Conservation (phyloP, 2,113 vertebrate species). For the Chamaetylas fuelleborni region DNA sequence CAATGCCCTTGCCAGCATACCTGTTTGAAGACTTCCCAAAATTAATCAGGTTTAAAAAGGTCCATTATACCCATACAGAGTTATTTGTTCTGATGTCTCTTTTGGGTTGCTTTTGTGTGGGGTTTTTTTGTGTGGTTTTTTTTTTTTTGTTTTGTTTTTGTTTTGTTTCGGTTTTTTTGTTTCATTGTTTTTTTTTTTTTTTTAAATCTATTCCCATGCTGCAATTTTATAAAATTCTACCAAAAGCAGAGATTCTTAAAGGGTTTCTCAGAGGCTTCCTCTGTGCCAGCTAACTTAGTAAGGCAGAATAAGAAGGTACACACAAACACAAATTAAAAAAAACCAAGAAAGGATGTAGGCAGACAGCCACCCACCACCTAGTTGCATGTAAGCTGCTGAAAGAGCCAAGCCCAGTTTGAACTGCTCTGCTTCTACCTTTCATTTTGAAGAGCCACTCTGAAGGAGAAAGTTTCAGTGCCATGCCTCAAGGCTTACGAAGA, state of each 20-base stretch:
- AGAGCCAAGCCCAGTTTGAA: not conserved
- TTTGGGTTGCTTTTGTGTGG: not conserved
- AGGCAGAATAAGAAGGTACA: conserved; percentile 33
- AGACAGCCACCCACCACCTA: not conserved
- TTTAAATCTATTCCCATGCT: not conserved
- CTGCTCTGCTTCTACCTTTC: not conserved
- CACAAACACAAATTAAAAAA: not conserved
- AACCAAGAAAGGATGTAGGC: not conserved
- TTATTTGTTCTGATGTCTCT: not conserved
- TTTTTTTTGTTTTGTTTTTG: too few relatives aligned
- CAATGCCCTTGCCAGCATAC: not conserved
- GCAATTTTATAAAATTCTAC: not conserved
- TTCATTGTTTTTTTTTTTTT: not conserved
- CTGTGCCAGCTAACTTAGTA: conserved; percentile 40
- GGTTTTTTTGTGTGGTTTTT: too few relatives aligned
- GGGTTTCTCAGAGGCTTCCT: conserved; percentile 36
- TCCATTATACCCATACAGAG: not conserved
- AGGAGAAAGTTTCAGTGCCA: accelerated
- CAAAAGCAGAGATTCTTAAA: not conserved
- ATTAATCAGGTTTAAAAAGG: not conserved
- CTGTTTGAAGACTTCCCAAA: not conserved
- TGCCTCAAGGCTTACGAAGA: not conserved
- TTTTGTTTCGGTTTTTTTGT: not conserved
- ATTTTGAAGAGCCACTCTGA: not conserved
- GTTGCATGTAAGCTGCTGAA: not conserved